These are phyloP conservation scores for Rhadinocentrus ornatus DNA, from an alignment of 2,797 vertebrate species.

Conservation along the genomic window DNA sequence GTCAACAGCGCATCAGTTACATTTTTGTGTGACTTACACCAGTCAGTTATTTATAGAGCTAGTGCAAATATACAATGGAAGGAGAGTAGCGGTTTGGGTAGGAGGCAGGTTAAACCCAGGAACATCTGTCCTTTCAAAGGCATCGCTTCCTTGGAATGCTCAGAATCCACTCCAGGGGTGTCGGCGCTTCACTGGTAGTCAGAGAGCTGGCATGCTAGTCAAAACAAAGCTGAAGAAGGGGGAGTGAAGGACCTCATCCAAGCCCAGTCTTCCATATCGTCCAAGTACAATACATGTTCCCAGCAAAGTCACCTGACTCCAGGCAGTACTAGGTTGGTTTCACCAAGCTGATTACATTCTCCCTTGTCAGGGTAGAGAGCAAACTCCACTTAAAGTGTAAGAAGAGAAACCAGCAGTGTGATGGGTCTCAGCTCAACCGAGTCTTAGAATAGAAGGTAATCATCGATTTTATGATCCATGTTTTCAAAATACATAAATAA, in stretches of 20 bases:
- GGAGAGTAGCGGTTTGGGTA: slow-evolving; percentile 63
- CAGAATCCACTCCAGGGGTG: slow-evolving; percentile 83
- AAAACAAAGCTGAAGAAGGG: slow-evolving; percentile 75
- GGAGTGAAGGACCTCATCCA: slow-evolving; percentile 50
- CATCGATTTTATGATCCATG: background rate
- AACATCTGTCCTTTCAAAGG: slow-evolving; percentile 82
- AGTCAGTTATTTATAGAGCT: slow-evolving; percentile 79
- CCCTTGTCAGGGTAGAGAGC: background rate
- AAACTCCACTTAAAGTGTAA: slow-evolving; percentile 1
- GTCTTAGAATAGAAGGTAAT: background rate
- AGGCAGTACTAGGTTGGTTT: slow-evolving; percentile 62
- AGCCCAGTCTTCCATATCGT: slow-evolving; percentile 57
- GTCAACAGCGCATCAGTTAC: slow-evolving; percentile 67
- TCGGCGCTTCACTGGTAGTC: slow-evolving; percentile 81
- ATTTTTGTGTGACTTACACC: slow-evolving; percentile 64
- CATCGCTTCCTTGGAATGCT: slow-evolving; percentile 80
- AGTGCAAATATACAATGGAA: slow-evolving; percentile 79
- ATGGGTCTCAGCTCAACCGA: background rate
- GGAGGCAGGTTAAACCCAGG: slow-evolving; percentile 65
- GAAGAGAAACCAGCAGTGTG: slow-evolving; percentile 16
- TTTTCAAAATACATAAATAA: slow-evolving; percentile 2
- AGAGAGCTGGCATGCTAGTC: slow-evolving; percentile 84
- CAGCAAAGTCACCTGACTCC: slow-evolving; percentile 52
- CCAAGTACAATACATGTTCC: slow-evolving; percentile 32
- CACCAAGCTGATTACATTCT: slow-evolving; percentile 52